Percentiles rank a stretch among this genome's conserved stretches.
Evolutionary conservation across 2,888 invertebrate genomes (phyloP).

Genomic region (Odontomyia ornata): DNA sequence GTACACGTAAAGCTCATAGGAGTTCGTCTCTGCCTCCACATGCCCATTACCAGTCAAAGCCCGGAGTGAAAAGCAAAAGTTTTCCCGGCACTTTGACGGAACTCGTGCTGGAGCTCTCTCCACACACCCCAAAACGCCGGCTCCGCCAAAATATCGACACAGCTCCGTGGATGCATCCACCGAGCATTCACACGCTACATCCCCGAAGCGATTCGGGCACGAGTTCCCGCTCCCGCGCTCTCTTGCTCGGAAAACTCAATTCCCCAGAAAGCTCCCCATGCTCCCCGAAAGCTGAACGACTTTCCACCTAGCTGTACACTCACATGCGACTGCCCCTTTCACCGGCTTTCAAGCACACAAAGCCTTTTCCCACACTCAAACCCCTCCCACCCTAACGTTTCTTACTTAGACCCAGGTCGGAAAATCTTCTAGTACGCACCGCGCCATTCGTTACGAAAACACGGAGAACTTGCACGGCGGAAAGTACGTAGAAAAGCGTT

Average conservation of each 20-base stretch:
- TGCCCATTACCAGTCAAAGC: not conserved
- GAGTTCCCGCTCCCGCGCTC: not conserved
- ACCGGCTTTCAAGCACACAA: not conserved
- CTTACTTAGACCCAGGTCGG: constrained; percentile 26
- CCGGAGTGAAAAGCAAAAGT: not conserved
- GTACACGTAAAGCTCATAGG: constrained; percentile 18
- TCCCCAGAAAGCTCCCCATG: constrained; percentile 29
- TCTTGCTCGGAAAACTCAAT: not conserved
- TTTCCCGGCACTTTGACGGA: constrained; percentile 29
- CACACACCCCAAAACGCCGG: constrained; percentile 10
- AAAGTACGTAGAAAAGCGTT: constrained; percentile 12
- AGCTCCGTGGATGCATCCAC: no score
- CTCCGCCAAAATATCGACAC: not conserved
- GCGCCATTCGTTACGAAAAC: not conserved
- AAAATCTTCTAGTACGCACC: not conserved
- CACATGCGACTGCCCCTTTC: not conserved
- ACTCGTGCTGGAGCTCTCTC: not conserved
- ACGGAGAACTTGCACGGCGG: constrained; percentile 15
- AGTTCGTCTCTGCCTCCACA: constrained; percentile 6
- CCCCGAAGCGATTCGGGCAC: not conserved
- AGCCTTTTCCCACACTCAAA: not conserved
- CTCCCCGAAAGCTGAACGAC: constrained; percentile 4
- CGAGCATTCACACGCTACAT: no score
- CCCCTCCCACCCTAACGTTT: not conserved
- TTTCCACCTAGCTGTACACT: not conserved